Evolutionary conservation across 2,797 vertebrate species (phyloP).

Genomic region (Anas flavirostris): DNA sequence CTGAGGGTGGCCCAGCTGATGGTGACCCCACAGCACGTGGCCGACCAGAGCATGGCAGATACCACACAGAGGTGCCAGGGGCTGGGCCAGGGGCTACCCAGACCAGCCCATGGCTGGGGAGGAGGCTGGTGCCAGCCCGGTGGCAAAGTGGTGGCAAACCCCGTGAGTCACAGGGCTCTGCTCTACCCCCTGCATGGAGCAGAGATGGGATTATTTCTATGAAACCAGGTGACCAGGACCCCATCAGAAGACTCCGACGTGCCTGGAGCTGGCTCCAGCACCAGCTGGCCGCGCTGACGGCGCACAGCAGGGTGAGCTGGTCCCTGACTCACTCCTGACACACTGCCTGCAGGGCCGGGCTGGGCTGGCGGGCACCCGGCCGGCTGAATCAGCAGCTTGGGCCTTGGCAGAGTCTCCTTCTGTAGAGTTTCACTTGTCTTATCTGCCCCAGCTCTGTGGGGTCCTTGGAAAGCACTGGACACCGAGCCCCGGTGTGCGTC

Average conservation of each 20-base stretch:
- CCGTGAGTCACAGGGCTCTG: neutral
- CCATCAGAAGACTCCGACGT: neutral
- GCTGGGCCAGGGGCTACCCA: neutral
- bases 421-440: neutral
- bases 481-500: neutral
- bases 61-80: neutral
- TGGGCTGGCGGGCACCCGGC: neutral
- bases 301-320: neutral
- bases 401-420: neutral
- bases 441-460: neutral
- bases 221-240: neutral
- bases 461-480: neutral
- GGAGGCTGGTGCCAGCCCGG: rapidly evolving
- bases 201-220: neutral
- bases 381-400: neutral
- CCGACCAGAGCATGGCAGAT: neutral
- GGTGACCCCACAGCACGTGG: neutral
- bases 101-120: neutral
- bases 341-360: neutral
- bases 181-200: rapidly evolving
- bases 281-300: rapidly evolving
- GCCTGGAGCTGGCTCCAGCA: neutral
- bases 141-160: neutral
- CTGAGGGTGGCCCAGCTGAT: neutral
- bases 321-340: slow-evolving; percentile 29